Evolutionary conservation across 2,113 vertebrate genomes (phyloP).

Genomic region (Stictonetta naevosa): DNA sequence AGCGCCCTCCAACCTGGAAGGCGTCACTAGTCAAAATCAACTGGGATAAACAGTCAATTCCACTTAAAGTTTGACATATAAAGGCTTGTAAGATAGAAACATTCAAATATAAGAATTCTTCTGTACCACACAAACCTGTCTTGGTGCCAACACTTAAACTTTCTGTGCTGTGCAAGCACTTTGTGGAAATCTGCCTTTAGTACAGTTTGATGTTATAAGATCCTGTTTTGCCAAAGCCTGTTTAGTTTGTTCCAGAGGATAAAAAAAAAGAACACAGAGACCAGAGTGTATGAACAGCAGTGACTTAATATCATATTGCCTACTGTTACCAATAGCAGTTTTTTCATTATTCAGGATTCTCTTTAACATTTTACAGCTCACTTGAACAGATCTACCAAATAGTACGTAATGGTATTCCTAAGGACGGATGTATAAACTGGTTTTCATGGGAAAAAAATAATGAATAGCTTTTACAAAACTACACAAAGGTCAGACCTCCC

Average conservation of each 20-base stretch:
- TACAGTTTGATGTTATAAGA: constrained; percentile 59
- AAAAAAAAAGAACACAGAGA: constrained; percentile 31
- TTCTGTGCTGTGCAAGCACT: constrained; percentile 76
- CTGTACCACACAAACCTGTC: constrained; percentile 68
- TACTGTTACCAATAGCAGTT: neutral
- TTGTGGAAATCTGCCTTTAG: constrained; percentile 73
- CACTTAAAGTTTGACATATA: constrained; percentile 71
- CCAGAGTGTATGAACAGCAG: neutral
- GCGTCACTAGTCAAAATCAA: constrained; percentile 71
- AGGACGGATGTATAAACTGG: accelerated
- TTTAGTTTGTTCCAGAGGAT: constrained; percentile 27
- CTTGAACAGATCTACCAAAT: neutral
- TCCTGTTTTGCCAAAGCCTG: constrained; percentile 58
- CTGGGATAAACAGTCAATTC: constrained; percentile 74
- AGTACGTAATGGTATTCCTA: neutral
- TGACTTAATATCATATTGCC: neutral
- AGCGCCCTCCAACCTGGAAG: constrained; percentile 72
- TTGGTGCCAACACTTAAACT: constrained; percentile 66
- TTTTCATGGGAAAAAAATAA: neutral
- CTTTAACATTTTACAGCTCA: neutral
- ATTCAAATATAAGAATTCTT: constrained; percentile 67
- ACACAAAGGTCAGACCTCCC: neutral
- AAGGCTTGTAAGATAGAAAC: constrained; percentile 65
- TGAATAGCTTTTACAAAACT: neutral
- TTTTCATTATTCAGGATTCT: neutral